A percentile compares a stretch with the other conserved stretches of the same genome.
Conservation (phyloP, 1,140 invertebrate genomes). For the Octopus sinensis region DNA sequence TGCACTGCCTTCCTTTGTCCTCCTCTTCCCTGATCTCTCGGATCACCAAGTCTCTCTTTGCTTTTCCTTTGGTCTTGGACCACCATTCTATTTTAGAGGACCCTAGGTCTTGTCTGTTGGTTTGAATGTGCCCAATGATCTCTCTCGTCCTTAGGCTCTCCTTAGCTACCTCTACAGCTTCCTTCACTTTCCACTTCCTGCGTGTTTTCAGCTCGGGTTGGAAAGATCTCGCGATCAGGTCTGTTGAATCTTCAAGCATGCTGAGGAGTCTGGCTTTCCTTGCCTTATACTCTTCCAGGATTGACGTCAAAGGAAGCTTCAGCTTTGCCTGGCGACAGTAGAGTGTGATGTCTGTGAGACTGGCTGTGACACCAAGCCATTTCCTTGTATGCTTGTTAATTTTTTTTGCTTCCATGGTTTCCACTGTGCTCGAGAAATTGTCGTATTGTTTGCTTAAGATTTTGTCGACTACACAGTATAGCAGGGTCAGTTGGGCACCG, state of each 20-base stretch:
- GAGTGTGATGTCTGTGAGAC: background rate
- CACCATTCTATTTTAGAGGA: background rate
- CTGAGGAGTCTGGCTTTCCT: background rate
- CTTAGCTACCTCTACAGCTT: slow-evolving; percentile 3
- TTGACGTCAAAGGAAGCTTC: background rate
- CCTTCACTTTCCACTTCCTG: background rate
- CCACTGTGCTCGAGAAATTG: no score
- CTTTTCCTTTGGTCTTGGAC: background rate
- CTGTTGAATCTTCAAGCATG: background rate
- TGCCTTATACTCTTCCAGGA: slow-evolving; percentile 3
- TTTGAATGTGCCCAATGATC: background rate
- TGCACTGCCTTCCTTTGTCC: background rate
- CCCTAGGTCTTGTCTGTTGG: background rate
- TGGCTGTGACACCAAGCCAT: background rate
- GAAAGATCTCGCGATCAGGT: background rate
- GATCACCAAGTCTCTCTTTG: slow-evolving; percentile 8
- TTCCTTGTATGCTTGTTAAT: background rate
- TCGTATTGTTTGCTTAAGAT: no score
- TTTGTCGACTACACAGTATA: no score
- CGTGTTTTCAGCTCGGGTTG: background rate
- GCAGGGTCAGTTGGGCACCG: no score
- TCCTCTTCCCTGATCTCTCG: slow-evolving; percentile 9
- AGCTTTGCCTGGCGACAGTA: background rate
- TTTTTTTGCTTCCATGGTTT: background rate
- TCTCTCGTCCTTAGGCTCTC: background rate